phyloP scores from a whole-genome alignment of 1,140 invertebrate species.

The Trichogramma pretiosum region DNA sequence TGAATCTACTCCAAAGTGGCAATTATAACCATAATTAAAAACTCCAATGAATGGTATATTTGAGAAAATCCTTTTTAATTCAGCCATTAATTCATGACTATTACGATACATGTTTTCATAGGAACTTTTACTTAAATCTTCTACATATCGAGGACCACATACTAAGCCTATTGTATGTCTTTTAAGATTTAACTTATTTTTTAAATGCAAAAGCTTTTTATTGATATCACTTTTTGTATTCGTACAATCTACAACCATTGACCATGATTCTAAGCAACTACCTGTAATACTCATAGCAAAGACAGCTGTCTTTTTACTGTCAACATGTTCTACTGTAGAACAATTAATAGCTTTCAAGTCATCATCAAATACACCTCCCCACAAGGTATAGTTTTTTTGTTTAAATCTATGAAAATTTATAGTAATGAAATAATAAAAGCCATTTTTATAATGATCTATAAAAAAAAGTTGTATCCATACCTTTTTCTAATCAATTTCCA shows the following conservation, averaged over 20 bases:
- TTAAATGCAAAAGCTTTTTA: conserved; percentile 2
- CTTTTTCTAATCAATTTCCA: neutral
- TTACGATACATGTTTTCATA: neutral
- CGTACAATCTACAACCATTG: neutral
- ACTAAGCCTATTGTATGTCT: neutral
- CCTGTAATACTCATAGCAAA: conserved; percentile 1
- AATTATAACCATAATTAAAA: conserved; percentile 3
- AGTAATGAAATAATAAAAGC: neutral
- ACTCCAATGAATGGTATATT: conserved; percentile 2
- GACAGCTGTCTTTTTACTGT: neutral
- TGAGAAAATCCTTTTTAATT: neutral
- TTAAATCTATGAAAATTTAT: neutral
- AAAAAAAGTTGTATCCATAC: too few species aligned
- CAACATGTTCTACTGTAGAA: neutral
- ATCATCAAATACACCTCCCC: conserved; percentile 3
- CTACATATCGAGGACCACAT: conserved; percentile 1
- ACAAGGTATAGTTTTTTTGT: conserved; percentile 3
- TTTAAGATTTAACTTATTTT: neutral
- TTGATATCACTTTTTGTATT: neutral
- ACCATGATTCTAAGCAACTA: neutral
- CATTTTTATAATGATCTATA: too few species aligned
- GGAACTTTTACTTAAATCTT: neutral
- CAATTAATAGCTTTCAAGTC: neutral
- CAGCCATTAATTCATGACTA: conserved; percentile 1
- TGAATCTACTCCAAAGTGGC: conserved; percentile 9